Evolutionary conservation across 2,888 invertebrate species (phyloP), one percentile per base, ranked within the genome.

Genomic region (Xestia c-nigrum): DNA sequence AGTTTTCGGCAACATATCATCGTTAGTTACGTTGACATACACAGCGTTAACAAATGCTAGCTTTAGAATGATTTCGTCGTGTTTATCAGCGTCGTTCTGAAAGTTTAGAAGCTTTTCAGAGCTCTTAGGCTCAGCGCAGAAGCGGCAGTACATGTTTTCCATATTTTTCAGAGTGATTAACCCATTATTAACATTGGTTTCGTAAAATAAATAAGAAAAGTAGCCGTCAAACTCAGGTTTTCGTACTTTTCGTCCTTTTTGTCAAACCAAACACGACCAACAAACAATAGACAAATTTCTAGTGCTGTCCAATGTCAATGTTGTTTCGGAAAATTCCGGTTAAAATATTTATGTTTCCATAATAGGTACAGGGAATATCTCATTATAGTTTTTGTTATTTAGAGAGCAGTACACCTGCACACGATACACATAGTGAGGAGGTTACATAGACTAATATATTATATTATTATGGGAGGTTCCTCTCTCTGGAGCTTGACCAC

Each of bases 11-110:
- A 84, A 57, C 66, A 74, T 85, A 85, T 85, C 91, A 38, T 88
- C 87, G 76, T 85, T 90, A 47, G 90, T 89, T 74, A 96, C 89
- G 85, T 96, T 93, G n/a, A 96, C 92, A 81, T 95, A 95, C 21
- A 93, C 88, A 38, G 94, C 94, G 81, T 95, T 96, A n/a, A 96
- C 84, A 79, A 95, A 94, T 5, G 83, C 76, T 38, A 84, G 83
- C 31, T 84, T 85, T 70, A 84, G 1, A 12, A 82, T 65, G 40
- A 85, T 80, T 79, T 84, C 84, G 21, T 82, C 69, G 59, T 74
- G 66, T 74, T 80, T 85, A 47, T 80, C 76, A 12, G 43, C 9
- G 69, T 84, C 83, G 43, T 70, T 57, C 40, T 84, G 74, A n/a
- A 84, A 59, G 70, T 84, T 79, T 4, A 84, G 40, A 19, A 84